Conservation (phyloP, 1,140 invertebrate species). For the Phocides pigmalion region DNA sequence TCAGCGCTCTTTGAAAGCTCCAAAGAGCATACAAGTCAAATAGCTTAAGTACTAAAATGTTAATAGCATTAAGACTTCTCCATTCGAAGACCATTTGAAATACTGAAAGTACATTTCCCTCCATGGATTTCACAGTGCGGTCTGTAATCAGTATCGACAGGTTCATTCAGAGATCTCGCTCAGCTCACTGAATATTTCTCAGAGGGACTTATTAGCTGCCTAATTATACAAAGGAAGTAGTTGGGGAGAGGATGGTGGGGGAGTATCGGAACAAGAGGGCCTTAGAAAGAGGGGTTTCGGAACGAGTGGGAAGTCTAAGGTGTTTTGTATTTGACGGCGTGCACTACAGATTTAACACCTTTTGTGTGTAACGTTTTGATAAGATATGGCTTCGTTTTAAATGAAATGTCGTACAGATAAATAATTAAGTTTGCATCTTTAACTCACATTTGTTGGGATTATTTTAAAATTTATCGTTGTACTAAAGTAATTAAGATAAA, state of each 20-base stretch:
- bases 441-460: no score
- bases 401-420: background rate
- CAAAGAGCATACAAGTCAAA: constrained; percentile 4
- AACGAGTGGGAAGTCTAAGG: constrained; percentile 16
- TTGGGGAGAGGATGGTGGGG: constrained; percentile 55
- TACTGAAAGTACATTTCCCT: constrained; percentile 22
- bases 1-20: background rate
- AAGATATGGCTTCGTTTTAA: constrained; percentile 12
- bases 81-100: constrained; percentile 12
- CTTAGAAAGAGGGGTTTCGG: constrained; percentile 11
- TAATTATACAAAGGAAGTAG: constrained; percentile 79
- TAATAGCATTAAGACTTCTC: constrained; percentile 31
- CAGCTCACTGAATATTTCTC: constrained; percentile 62
- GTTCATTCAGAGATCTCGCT: constrained; percentile 45
- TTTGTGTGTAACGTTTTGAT: constrained; percentile 17
- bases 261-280: constrained; percentile 33
- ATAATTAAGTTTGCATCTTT: background rate
- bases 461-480: no score
- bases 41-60: constrained; percentile 16
- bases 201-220: constrained; percentile 66
- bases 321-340: constrained; percentile 18
- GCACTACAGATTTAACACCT: constrained; percentile 14
- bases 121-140: constrained; percentile 43
- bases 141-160: constrained; percentile 62
- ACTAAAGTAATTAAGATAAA: no score